Evolutionary conservation across 1,140 invertebrate species (phyloP), one percentile per base, ranked within the genome.

Genomic region (Aphelinus certus): DNA sequence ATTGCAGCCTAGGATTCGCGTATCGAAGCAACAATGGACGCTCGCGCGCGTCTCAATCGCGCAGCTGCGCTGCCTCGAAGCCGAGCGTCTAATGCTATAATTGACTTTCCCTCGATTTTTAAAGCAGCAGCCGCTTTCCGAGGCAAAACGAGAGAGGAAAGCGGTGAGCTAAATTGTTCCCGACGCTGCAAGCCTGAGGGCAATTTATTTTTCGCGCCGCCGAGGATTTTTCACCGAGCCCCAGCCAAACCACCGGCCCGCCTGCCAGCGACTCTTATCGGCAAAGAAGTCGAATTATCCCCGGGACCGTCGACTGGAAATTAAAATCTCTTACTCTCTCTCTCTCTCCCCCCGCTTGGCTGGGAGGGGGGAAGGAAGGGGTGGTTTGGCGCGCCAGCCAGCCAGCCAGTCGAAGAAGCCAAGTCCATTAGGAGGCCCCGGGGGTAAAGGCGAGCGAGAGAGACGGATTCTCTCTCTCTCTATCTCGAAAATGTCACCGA

Each of bases 401-500:
- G 78, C 26, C 26, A 26, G 9, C 42, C 56, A 55, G 62, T 62
- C 58, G 76, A 76, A 78, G 78, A 61, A 68, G 65, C 64, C 68
- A 72, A 81, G 84, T 86, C 86, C 83, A 88, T 88, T 88, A 88
- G 80, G 82, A 84, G 83, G 79, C 78, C 85, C 81, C 65, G 65
- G 73, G 75, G 75, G 71, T 76, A 62, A 73, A 76, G 71, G 73
- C 73, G 68, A 76, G 73, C 51, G 73, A 74, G 73, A 75, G 76
- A 61, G 72, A 79, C 75, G 75, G 74, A 79, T 53, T 9, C 51
- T 53, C 26, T 26, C 70, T 79, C 79, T 79, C 83, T 86, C 85
- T 88, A 87, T 88, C 86, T 87, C 81, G 81, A 82, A 79, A 87
- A 86, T 87, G 87, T 88, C 87, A 87, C 84, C 83, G 85, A 86